phyloP scores from a whole-genome alignment of 2,797 vertebrate genomes.

The Ispidina picta region DNA sequence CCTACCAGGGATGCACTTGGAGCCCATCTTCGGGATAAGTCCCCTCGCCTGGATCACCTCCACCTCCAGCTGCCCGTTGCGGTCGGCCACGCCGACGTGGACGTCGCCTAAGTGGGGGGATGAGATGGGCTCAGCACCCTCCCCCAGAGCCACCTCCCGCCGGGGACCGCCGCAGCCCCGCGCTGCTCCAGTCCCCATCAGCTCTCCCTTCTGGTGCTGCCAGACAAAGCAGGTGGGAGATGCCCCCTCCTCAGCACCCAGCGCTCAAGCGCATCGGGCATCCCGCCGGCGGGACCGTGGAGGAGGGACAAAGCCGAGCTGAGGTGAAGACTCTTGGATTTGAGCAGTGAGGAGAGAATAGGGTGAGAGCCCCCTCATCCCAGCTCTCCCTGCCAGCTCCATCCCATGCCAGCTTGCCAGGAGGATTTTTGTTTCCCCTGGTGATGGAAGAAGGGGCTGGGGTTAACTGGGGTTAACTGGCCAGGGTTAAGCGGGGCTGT shows the following conservation, averaged over 20 bases:
- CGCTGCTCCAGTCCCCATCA: neutral
- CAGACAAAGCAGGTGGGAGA: neutral
- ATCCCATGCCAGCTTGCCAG: neutral
- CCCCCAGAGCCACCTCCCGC: neutral
- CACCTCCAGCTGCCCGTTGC: conserved; percentile 94
- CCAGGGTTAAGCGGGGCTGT: neutral
- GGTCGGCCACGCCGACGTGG: conserved; percentile 88
- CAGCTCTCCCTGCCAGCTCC: neutral
- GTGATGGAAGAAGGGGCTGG: neutral
- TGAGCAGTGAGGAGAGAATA: rapidly evolving
- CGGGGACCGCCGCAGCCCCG: neutral
- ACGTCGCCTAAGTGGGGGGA: conserved; percentile 85
- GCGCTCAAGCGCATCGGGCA: neutral
- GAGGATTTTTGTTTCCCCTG: neutral
- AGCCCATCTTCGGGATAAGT: conserved; percentile 90
- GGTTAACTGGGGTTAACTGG: too few relatives aligned
- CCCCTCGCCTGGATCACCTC: conserved; percentile 94
- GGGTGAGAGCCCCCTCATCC: neutral
- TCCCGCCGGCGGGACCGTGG: rapidly evolving
- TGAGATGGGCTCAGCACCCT: rapidly evolving
- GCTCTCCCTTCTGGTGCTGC: neutral
- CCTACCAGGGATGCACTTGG: conserved; percentile 93
- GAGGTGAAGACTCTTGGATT: neutral
- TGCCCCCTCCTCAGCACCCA: neutral
- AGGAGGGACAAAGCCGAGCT: neutral